Base-by-base conservation (phyloP, 2,888 invertebrate genomes). In the Thecophora atra region DNA sequence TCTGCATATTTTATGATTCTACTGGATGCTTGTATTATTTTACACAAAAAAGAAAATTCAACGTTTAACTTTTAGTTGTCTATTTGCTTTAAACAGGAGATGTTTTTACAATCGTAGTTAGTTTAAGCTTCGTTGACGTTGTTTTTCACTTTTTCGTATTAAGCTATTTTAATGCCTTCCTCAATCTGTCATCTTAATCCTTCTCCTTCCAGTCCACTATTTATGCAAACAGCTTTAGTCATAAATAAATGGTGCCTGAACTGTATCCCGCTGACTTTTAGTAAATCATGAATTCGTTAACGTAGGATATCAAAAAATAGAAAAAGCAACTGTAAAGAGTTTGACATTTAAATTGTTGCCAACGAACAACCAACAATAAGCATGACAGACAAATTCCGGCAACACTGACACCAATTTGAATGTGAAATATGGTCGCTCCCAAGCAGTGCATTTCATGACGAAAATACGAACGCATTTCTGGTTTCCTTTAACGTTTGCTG, bases 301-400 rank as follows among this genome's bases (percentile, higher is more conserved):
- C 11, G n/a, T n/a, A 28, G 17, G 28, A 26, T 30, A n/a, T 56
- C n/a, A 60, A 60, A 60, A 21, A 44, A 21, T 37, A 24, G 3
- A 21, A 15, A 21, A 56, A 24, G n/a, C 2, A 19, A 66, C 30
- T 2, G 21, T 13, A 15, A 54, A 21, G 21, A 42, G 56, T 17
- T n/a, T 30, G 37, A 56, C 17, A 67, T 54, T 37, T 19, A 54
- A 11, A 19, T 54, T 19, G 11, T 11, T 21, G n/a, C 54, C 19
- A 54, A 24, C 54, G 37, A 37, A 13, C 69, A 60, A 11, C 37
- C 37, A 37, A 37, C 37, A 37, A 37, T 37, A 69, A 58, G 21
- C 60, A 60, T 58, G 69, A 44, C 69, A 62, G 60, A 69, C 60
- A 69, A 60, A 69, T 69, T 60, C 69, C 60, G 62, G 60, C 47